These are phyloP conservation scores for Bembecia ichneumoniformis DNA, from an alignment of 2,888 invertebrate species.

Conservation along the genomic window DNA sequence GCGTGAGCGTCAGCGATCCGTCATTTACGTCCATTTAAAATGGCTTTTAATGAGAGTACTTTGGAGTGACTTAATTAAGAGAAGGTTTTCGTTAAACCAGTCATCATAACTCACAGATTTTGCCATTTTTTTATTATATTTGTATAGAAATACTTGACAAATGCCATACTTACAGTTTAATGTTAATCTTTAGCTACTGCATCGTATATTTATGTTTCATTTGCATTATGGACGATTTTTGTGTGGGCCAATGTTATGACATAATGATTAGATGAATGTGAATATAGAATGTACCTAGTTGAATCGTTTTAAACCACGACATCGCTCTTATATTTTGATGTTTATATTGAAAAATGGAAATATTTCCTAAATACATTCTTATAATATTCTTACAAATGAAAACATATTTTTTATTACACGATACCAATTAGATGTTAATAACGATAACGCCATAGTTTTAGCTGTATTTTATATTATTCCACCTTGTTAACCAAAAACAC, in stretches of 20 bases:
- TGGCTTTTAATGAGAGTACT: no score
- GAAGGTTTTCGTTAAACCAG: background rate
- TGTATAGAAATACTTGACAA: slow-evolving; percentile 10
- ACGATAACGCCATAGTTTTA: background rate
- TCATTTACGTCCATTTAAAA: no score
- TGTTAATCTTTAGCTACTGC: slow-evolving; percentile 16
- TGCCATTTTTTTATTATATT: slow-evolving; percentile 13
- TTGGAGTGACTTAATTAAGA: background rate
- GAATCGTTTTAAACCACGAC: no score
- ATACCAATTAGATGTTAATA: background rate
- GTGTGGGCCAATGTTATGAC: slow-evolving; percentile 21
- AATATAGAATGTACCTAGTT: no score
- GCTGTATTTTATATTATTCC: background rate
- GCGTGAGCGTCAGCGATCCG: slow-evolving; percentile 4
- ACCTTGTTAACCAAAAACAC: slow-evolving; percentile 29
- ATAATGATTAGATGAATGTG: no score
- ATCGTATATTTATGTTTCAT: slow-evolving; percentile 10
- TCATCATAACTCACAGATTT: slow-evolving; percentile 8
- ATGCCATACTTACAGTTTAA: background rate
- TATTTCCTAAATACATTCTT: slow-evolving; percentile 18
- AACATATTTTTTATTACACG: background rate
- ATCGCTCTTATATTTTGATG: slow-evolving; percentile 18
- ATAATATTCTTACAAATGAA: slow-evolving; percentile 22
- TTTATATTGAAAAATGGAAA: slow-evolving; percentile 12
- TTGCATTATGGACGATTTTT: slow-evolving; percentile 15